These are phyloP conservation scores for Druceiella hillmani DNA, from an alignment of 2,888 invertebrate genomes.

Conservation along the genomic window DNA sequence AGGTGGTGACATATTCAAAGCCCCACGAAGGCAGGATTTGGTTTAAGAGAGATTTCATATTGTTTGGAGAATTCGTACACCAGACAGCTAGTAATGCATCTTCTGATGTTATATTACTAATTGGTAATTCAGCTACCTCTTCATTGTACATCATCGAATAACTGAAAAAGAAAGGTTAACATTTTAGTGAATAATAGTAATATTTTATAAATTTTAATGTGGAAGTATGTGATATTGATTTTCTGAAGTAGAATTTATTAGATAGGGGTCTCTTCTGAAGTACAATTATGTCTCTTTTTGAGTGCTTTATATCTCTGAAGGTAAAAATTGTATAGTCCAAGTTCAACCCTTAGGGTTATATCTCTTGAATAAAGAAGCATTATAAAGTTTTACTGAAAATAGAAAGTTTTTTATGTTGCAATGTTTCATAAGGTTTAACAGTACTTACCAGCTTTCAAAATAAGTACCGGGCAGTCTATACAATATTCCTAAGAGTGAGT, in stretches of 20 bases:
- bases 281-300: not conserved
- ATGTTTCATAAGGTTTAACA: too few species aligned
- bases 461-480: too few species aligned
- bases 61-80: slow-evolving; percentile 83
- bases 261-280: too few species aligned
- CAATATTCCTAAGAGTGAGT: too few species aligned
- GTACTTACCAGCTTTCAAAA: too few species aligned
- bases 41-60: slow-evolving; percentile 61
- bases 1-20: slow-evolving; percentile 62
- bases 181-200: not conserved
- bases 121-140: slow-evolving; percentile 65
- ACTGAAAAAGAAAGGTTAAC: slow-evolving; percentile 38
- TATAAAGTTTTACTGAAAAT: too few species aligned
- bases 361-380: too few species aligned
- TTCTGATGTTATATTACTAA: slow-evolving; percentile 54
- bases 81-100: slow-evolving; percentile 77
- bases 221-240: not conserved
- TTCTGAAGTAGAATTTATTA: too few species aligned
- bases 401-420: too few species aligned
- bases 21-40: slow-evolving; percentile 78
- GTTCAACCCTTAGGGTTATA: too few species aligned
- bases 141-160: slow-evolving; percentile 77
- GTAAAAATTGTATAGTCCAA: too few species aligned
- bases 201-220: not conserved
- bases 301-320: too few species aligned